phyloP scores from a whole-genome alignment of 1,140 invertebrate species.

The Doryteuthis pealeii region DNA sequence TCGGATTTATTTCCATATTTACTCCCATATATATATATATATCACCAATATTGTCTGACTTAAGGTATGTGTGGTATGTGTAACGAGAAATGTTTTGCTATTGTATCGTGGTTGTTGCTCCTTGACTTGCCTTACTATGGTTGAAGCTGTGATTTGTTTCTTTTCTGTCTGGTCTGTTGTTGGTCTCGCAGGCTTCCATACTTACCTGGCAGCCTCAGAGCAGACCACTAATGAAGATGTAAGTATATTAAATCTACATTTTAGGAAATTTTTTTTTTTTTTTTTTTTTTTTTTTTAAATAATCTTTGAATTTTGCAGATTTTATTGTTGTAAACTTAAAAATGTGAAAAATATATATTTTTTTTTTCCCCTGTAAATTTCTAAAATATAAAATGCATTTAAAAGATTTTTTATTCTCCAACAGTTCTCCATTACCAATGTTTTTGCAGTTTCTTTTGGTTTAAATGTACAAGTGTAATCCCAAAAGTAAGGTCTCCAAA shows the following conservation, averaged over 20 bases:
- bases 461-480: too few species aligned
- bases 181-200: slow-evolving; percentile 96
- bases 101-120: slow-evolving; percentile 15
- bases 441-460: too few species aligned
- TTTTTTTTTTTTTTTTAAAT: background rate
- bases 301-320: too few species aligned
- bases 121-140: slow-evolving; percentile 64
- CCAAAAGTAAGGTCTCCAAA: too few species aligned
- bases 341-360: slow-evolving; percentile 6
- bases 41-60: background rate
- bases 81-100: background rate
- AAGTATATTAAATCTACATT: slow-evolving; percentile 32
- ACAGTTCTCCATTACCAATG: too few species aligned
- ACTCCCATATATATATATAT: background rate
- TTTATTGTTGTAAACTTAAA: background rate
- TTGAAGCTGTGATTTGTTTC: slow-evolving; percentile 92
- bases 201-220: slow-evolving; percentile 93
- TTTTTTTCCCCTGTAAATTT: too few species aligned
- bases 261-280: background rate
- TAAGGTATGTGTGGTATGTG: background rate
- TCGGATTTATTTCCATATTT: too few species aligned
- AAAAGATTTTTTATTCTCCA: too few species aligned
- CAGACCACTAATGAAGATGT: slow-evolving; percentile 93
- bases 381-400: too few species aligned
- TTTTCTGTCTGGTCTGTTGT: slow-evolving; percentile 97